Evolutionary conservation across 2,888 invertebrate species (phyloP), one percentile per base, ranked within the genome.

Genomic region (Choristoneura rosaceana): DNA sequence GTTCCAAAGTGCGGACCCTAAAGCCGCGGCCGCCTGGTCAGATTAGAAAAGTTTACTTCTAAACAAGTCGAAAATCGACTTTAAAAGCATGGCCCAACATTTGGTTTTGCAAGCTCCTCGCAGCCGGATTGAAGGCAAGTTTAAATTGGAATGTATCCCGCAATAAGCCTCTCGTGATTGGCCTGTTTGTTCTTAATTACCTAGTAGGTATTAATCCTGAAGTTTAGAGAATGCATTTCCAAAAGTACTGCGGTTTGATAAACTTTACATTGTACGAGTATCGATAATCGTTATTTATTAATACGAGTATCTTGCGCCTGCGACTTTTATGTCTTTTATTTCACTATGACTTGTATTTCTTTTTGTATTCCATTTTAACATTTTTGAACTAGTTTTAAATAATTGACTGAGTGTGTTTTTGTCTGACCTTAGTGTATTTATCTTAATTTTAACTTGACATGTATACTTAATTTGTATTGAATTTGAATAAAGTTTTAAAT

Each of bases 101-200:
- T 94, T 87, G 91, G 91, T 92, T 93, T 94, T 93, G 89, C 90
- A 92, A 89, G 86, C 88, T 81, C 86, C 84, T 81, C 84, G 79
- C 79, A 85, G 84, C 85, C 86, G 86, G 90, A 91, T 92, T 90
- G 90, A 90, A 90, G 88, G 90, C 87, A 93, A 94, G 85, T 94
- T 94, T 94, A 94, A 94, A 93, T 94, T 93, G 94, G 93, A 93
- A 93, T 92, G 92, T 92, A 93, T 91, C 93, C 91, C 89, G 87
- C 91, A 91, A 90, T 93, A 93, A 93, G 92, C 93, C 91, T 88
- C 90, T 89, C 86, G 87, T 89, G 93, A 94, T 93, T 93, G 92
- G 92, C 84, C 93, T 92, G 92, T 92, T 93, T 91, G 90, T 90
- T 91, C 88, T 90, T 92, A 94, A 94, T 93, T 93, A 92, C 69